These are phyloP conservation scores for Drosophila meridiana DNA, from an alignment of 2,888 invertebrate genomes.

Conservation along the genomic window DNA sequence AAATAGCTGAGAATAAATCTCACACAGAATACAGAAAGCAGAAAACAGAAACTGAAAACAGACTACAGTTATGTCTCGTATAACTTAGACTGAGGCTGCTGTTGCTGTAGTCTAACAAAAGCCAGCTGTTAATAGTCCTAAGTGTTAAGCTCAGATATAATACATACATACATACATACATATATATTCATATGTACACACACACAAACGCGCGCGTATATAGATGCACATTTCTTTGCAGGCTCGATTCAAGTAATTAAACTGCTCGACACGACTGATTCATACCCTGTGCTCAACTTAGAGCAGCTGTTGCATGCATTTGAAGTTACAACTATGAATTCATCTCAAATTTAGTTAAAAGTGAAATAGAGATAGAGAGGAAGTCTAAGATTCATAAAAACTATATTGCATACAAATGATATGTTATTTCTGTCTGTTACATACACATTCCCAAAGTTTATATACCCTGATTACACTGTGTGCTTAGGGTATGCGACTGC, in stretches of 20 bases:
- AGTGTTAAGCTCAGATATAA: conserved; percentile 5
- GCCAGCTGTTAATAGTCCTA: conserved; percentile 44
- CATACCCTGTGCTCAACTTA: neutral
- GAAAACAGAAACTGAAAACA: neutral
- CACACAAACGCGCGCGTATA: neutral
- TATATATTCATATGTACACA: neutral
- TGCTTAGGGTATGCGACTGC: neutral
- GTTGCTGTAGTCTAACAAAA: conserved; percentile 33
- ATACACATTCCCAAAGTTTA: neutral
- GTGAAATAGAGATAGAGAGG: neutral
- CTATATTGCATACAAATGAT: neutral
- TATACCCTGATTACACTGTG: too few species aligned
- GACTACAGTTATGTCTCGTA: conserved; percentile 3
- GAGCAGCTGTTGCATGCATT: too few species aligned
- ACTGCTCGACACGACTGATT: neutral
- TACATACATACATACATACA: neutral
- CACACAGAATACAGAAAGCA: conserved; percentile 1
- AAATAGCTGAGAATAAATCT: conserved; percentile 21
- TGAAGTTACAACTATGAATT: neutral
- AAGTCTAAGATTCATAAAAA: too few species aligned
- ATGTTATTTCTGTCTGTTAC: neutral
- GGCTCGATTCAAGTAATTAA: neutral
- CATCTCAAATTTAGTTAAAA: neutral
- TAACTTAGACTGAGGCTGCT: conserved; percentile 15
- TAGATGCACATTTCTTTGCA: conserved; percentile 2